These are phyloP conservation scores for Boloria selene DNA, from an alignment of 2,888 invertebrate genomes.

Conservation along the genomic window DNA sequence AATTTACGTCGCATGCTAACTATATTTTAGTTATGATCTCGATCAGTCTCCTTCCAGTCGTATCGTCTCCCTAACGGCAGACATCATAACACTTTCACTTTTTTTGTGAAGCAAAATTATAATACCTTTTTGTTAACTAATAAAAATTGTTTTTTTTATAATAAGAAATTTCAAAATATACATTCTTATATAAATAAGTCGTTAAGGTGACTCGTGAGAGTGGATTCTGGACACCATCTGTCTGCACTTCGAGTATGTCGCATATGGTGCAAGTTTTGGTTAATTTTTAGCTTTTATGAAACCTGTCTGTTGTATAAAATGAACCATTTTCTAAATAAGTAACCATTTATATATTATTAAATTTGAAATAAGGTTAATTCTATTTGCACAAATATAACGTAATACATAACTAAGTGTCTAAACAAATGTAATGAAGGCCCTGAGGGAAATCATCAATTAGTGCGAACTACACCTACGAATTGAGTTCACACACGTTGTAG, in stretches of 20 bases:
- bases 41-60: too few species aligned
- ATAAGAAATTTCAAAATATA: too few species aligned
- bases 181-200: conserved; percentile 16
- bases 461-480: neutral
- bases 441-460: conserved; percentile 18
- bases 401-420: neutral
- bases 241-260: conserved; percentile 24
- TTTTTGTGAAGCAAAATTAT: too few species aligned
- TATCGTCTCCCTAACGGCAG: too few species aligned
- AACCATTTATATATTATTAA: neutral
- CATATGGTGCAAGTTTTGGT: conserved; percentile 6
- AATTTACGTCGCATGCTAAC: too few species aligned
- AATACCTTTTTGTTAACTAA: too few species aligned
- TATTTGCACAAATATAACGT: neutral
- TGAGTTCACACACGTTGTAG: neutral
- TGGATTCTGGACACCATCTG: conserved; percentile 22
- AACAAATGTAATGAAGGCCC: neutral
- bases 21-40: too few species aligned
- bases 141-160: too few species aligned
- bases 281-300: conserved; percentile 1
- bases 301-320: conserved; percentile 1
- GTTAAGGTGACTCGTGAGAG: conserved; percentile 6
- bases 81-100: too few species aligned
- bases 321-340: neutral
- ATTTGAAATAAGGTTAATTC: neutral